Evolutionary conservation across 2,797 vertebrate genomes (phyloP).

Genomic region (Triplophysa bombifrons): DNA sequence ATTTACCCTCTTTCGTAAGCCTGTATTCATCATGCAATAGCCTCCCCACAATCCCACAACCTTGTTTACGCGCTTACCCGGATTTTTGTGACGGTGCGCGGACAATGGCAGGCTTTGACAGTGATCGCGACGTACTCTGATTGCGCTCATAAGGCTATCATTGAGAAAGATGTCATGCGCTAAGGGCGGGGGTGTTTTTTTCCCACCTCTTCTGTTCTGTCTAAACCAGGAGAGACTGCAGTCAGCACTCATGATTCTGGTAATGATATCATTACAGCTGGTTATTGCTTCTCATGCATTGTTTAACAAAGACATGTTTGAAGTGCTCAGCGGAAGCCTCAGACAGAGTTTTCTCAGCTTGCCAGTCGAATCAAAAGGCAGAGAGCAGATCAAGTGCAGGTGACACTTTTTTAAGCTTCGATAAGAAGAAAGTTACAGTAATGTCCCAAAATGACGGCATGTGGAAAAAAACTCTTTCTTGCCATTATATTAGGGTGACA

Average conservation of each 20-base stretch:
- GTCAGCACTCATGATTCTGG: conserved; percentile 56
- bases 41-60: conserved; percentile 38
- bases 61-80: conserved; percentile 53
- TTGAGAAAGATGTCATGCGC: conserved; percentile 54
- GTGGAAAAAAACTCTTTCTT: neutral
- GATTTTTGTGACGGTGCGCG: conserved; percentile 40
- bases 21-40: conserved; percentile 45
- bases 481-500: neutral
- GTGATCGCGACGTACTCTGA: conserved; percentile 40
- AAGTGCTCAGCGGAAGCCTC: conserved; percentile 52
- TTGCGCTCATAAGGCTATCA: conserved; percentile 55
- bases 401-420: conserved; percentile 50
- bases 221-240: conserved; percentile 52
- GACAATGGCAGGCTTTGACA: conserved; percentile 55
- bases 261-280: conserved; percentile 58
- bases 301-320: conserved; percentile 60
- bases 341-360: conserved; percentile 50
- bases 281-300: conserved; percentile 60
- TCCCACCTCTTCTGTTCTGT: conserved; percentile 17
- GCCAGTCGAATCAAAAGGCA: conserved; percentile 48
- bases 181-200: conserved; percentile 47
- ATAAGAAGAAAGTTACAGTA: conserved; percentile 39
- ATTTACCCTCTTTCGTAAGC: conserved; percentile 48
- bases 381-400: conserved; percentile 52
- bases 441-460: conserved; percentile 48